phyloP scores from a whole-genome alignment of 2,797 vertebrate genomes.

The Melanogrammus aeglefinus region DNA sequence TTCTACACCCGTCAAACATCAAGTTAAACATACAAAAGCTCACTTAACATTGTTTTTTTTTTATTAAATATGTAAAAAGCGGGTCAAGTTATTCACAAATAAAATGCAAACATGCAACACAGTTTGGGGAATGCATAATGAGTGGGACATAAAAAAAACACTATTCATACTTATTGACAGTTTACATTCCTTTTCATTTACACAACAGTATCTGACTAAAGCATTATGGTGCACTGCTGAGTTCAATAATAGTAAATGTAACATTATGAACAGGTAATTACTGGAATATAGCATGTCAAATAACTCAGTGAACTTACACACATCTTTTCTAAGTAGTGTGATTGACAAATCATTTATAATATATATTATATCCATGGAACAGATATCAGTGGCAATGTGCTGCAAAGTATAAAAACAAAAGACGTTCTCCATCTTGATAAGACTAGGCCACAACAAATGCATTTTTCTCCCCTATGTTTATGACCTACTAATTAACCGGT shows the following conservation, averaged over 20 bases:
- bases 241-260: slow-evolving; percentile 90
- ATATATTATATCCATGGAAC: slow-evolving; percentile 45
- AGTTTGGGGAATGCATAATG: slow-evolving; percentile 90
- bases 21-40: slow-evolving; percentile 79
- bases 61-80: slow-evolving; percentile 99
- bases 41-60: slow-evolving; percentile 88
- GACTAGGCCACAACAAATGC: slow-evolving; percentile 53
- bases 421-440: slow-evolving; percentile 53
- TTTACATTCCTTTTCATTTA: slow-evolving; percentile 99
- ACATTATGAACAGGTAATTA: slow-evolving; percentile 81
- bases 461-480: slow-evolving; percentile 49
- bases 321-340: slow-evolving; percentile 63
- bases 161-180: slow-evolving; percentile 97
- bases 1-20: slow-evolving; percentile 73
- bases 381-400: slow-evolving; percentile 41
- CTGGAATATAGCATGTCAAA: slow-evolving; percentile 77
- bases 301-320: slow-evolving; percentile 72
- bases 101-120: slow-evolving; percentile 99
- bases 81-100: slow-evolving; percentile 99
- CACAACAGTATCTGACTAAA: slow-evolving; percentile 95
- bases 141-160: slow-evolving; percentile 79
- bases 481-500: slow-evolving; percentile 48
- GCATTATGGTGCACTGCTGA: slow-evolving; percentile 82
- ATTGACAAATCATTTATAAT: slow-evolving; percentile 61
- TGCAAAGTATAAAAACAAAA: slow-evolving; percentile 52